Evolutionary conservation across 2,888 invertebrate species (phyloP), one percentile per base, ranked within the genome.

Genomic region (Melikaiella ostensackeni): DNA sequence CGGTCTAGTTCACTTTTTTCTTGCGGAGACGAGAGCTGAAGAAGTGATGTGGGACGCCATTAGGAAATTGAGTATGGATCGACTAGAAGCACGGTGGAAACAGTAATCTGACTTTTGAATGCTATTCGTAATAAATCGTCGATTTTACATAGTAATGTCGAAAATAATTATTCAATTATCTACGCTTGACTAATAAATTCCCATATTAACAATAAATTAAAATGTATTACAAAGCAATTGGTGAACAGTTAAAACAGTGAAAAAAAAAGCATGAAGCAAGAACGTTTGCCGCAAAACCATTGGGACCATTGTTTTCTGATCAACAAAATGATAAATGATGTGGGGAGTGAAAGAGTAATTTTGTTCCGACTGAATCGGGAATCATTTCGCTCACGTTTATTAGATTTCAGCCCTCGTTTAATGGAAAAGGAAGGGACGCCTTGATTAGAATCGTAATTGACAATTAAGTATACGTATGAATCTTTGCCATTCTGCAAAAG

Each of bases 381-480:
- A 63, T 63, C 21, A 35, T 63, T 35, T 63, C 63, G 11, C 63
- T 11, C 63, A 35, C 59, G 59, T 63, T 63, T 35, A 63, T 63
- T 63, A 35, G 35, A 63, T 21, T 63, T 35, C 33, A 38, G 2
- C n/a, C 35, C 21, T 63, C 35, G 35, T 21, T 80, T 81, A 81
- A 81, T 82, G 76, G 79, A 80, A 76, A 74, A 70, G 46, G 62
- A 78, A 74, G 75, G 30, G 77, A 81, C 75, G 77, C 46, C 79
- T 81, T 83, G 83, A 84, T 83, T 83, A 84, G 83, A 83, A 84
- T 83, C 77, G 80, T 83, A 82, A 84, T 84, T 84, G 83, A 81
- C 83, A 84, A 83, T 84, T 83, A 83, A 84, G 82, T 77, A 55
- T 55, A 13, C 59, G 42, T 42, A 59, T 27, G 16, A 59, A 59